Conservation (phyloP, 2,113 vertebrate species). For the Sinocyclocheilus anophthalmus region DNA sequence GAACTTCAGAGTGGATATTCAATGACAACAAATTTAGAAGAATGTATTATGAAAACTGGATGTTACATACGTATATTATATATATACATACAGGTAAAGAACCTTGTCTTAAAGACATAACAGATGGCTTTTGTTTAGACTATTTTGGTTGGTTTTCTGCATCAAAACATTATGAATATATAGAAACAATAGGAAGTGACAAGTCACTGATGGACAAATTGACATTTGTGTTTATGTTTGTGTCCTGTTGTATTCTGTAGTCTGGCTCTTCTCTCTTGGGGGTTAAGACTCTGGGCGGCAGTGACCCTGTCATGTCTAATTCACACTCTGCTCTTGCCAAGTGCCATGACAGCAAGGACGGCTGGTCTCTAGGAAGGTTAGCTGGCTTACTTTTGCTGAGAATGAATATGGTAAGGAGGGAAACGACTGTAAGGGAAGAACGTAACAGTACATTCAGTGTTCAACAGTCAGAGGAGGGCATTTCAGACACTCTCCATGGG, state of each 20-base stretch:
- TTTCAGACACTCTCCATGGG: neutral
- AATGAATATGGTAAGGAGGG: conserved; percentile 12
- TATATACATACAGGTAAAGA: too few species aligned
- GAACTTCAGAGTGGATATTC: neutral
- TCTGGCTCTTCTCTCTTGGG: conserved; percentile 6
- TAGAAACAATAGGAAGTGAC: neutral
- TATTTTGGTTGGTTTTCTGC: neutral
- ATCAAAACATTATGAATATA: neutral
- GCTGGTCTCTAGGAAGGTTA: conserved; percentile 25
- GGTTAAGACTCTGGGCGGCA: neutral
- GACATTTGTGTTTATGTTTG: conserved; percentile 1
- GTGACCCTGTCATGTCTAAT: conserved; percentile 32
- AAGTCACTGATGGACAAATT: neutral
- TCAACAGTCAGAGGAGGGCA: neutral
- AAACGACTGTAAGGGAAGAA: neutral
- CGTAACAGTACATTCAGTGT: neutral
- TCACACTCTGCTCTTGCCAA: conserved; percentile 16
- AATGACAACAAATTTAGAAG: neutral
- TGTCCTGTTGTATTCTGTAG: neutral
- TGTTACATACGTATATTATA: neutral
- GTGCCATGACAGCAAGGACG: neutral
- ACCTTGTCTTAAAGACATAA: too few species aligned
- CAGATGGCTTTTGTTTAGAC: too few species aligned
- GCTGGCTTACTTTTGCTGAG: neutral
- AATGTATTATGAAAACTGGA: neutral